phyloP scores from a whole-genome alignment of 64 coral and sea anemone species.

The Porites australiensis region DNA sequence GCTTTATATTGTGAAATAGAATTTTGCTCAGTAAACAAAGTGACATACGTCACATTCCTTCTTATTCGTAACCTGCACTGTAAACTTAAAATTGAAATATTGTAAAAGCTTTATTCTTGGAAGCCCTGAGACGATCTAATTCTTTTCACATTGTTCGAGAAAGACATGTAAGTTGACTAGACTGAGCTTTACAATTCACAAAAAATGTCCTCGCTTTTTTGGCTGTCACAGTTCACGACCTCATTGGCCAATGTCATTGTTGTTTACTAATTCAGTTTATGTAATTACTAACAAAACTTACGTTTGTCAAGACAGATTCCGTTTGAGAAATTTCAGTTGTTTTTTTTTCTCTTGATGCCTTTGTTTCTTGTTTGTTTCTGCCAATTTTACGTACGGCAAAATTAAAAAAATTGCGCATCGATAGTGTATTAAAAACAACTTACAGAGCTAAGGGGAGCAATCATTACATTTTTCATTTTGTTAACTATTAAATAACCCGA shows the following conservation, averaged over 20 bases:
- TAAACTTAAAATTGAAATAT: background rate
- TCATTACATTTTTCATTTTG: too few species aligned
- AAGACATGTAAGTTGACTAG: background rate
- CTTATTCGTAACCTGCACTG: background rate
- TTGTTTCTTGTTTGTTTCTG: too few species aligned
- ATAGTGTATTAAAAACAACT: too few species aligned
- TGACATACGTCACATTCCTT: slow-evolving; percentile 16
- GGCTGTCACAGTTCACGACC: background rate
- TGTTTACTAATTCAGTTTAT: background rate
- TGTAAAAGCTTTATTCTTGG: background rate
- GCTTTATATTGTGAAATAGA: slow-evolving; percentile 6
- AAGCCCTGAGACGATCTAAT: background rate
- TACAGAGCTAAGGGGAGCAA: too few species aligned
- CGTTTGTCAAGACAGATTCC: background rate
- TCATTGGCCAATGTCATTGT: background rate
- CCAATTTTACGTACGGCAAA: too few species aligned
- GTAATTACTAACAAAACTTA: background rate
- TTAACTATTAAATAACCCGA: too few species aligned
- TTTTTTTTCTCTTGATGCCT: background rate
- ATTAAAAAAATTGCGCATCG: too few species aligned
- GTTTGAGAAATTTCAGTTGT: background rate
- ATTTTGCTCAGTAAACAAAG: slow-evolving; percentile 28
- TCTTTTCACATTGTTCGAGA: background rate
- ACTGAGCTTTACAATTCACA: background rate
- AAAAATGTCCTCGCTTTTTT: background rate